Percentiles rank a stretch among this genome's conserved stretches.
These are phyloP conservation scores for Chaitophorus viminalis DNA, from an alignment of 2,888 invertebrate genomes.

Conservation along the genomic window DNA sequence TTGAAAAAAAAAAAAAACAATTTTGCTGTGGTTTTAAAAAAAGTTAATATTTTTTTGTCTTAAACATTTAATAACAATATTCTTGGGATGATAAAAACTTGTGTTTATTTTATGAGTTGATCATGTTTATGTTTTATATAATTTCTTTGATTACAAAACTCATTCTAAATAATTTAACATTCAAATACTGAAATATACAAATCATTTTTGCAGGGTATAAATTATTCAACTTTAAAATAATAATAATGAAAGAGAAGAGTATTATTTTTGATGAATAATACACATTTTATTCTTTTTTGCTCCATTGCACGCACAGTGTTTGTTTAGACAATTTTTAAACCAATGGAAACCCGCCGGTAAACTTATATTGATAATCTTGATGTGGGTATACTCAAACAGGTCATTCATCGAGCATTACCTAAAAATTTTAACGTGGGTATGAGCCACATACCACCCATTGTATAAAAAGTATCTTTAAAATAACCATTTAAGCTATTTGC, in stretches of 20 bases:
- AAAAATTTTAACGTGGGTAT: constrained; percentile 49
- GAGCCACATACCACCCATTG: constrained; percentile 39
- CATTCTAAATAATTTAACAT: too few relatives aligned
- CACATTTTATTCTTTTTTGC: background rate
- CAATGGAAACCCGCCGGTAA: constrained; percentile 22
- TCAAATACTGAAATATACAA: too few relatives aligned
- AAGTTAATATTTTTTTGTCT: background rate
- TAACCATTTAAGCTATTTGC: background rate
- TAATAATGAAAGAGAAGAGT: background rate
- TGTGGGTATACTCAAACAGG: constrained; percentile 52
- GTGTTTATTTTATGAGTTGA: background rate
- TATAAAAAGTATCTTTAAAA: constrained; percentile 20
- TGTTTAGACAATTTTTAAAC: constrained; percentile 6
- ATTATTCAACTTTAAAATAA: background rate
- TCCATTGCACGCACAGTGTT: background rate
- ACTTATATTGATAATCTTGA: constrained; percentile 53
- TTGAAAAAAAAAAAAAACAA: background rate
- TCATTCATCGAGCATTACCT: constrained; percentile 48
- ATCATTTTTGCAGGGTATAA: too few relatives aligned
- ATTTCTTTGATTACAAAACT: too few relatives aligned
- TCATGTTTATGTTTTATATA: background rate
- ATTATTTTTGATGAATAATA: constrained; percentile 27
- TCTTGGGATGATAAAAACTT: background rate
- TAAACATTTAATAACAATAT: background rate
- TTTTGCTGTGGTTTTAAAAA: background rate